A percentile compares a stretch with the other conserved stretches of the same genome.
These are phyloP conservation scores for Trissonchulus sp. DNA, from an alignment of 2,888 invertebrate species.

Conservation along the genomic window DNA sequence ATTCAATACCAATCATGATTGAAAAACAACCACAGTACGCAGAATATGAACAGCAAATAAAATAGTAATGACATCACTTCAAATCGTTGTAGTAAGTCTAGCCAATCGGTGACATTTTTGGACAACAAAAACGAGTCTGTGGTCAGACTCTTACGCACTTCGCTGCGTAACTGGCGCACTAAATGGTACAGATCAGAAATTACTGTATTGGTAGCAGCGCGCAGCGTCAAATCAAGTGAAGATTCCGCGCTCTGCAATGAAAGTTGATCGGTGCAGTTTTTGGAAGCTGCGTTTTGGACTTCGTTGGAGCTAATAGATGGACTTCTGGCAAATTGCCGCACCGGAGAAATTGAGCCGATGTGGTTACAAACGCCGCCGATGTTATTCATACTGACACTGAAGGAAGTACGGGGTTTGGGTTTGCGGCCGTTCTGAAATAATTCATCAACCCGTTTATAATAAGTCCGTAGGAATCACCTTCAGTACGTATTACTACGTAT, in stretches of 20 bases:
- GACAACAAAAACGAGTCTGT: background rate
- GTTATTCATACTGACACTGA: too few relatives aligned
- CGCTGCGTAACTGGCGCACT: background rate
- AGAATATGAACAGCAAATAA: conserved; percentile 2
- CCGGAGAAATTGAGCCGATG: too few relatives aligned
- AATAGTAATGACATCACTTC: conserved; percentile 6
- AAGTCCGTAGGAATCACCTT: too few relatives aligned
- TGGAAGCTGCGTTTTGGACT: background rate
- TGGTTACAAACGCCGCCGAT: too few relatives aligned
- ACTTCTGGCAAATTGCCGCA: too few relatives aligned
- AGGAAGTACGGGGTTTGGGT: too few relatives aligned
- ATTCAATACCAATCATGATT: conserved; percentile 15
- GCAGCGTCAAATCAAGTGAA: background rate
- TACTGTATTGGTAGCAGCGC: background rate
- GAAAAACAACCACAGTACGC: conserved; percentile 3
- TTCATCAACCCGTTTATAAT: too few relatives aligned
- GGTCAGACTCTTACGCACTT: background rate
- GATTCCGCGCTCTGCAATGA: background rate
- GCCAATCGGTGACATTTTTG: background rate
- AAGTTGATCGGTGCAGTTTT: background rate
- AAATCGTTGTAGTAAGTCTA: conserved; percentile 12
- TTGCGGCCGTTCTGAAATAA: too few relatives aligned
- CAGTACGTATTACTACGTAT: too few relatives aligned
- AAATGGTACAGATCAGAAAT: background rate
- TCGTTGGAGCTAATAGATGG: background rate